Evolutionary conservation across 2,888 invertebrate species (phyloP).

Genomic region (Vandiemenella viatica): DNA sequence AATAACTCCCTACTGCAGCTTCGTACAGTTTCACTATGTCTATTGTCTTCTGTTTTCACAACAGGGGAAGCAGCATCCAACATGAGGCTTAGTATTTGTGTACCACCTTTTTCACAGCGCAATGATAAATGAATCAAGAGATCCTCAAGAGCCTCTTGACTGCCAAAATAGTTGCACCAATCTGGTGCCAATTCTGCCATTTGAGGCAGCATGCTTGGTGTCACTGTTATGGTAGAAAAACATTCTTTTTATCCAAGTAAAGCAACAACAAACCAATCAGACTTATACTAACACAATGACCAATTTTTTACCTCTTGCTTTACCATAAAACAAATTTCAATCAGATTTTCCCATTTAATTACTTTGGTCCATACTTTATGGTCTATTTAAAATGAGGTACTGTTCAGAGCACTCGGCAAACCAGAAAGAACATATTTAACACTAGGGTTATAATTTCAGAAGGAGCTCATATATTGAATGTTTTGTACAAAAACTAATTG

Average conservation of each 20-base stretch:
- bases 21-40: constrained; percentile 23
- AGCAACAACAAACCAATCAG: background rate
- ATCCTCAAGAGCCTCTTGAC: constrained; percentile 35
- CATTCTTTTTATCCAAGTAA: constrained; percentile 2
- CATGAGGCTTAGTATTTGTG: constrained; percentile 41
- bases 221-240: too few species aligned
- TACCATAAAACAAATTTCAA: too few species aligned
- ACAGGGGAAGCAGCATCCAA: constrained; percentile 31
- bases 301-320: too few species aligned
- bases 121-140: constrained; percentile 43
- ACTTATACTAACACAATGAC: too few species aligned
- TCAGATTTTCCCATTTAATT: too few species aligned
- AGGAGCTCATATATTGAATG: too few species aligned
- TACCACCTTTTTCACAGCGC: constrained; percentile 42
- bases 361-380: too few species aligned
- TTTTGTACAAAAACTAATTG: too few species aligned
- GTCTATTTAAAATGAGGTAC: too few species aligned
- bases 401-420: too few species aligned
- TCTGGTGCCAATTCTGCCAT: constrained; percentile 37
- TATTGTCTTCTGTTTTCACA: constrained; percentile 20
- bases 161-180: constrained; percentile 43
- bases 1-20: constrained; percentile 8
- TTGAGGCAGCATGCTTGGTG: constrained; percentile 36
- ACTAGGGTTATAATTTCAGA: too few species aligned
- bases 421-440: too few species aligned